Evolutionary conservation across 2,888 invertebrate species (phyloP), one percentile per base, ranked within the genome.

Genomic region (Stomorhina lunata): DNA sequence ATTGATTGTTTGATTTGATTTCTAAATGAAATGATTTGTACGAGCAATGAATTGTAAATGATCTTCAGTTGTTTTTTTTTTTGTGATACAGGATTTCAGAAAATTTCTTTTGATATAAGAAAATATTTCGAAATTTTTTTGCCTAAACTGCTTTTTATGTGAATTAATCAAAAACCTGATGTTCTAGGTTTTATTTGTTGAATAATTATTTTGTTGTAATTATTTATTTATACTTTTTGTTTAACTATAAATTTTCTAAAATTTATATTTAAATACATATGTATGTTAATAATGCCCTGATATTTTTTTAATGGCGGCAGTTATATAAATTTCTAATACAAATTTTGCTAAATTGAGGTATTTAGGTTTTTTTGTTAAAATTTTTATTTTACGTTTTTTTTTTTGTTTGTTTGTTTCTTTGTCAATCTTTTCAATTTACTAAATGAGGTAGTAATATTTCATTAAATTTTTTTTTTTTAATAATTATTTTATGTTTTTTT

Each of bases 271-370:
- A 40, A 61, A 17, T 29, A n/a, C n/a, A n/a, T 65, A 63, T 45
- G 45, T 66, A 45, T 57, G 65, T 53, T 57, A 45, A 59, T 25
- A 32, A 55, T 61, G 79, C 79, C n/a, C 75, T 69, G 80, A 80
- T 80, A 80, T 69, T 80, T 27, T 27, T 27, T 37, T 17, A 63
- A 45, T 73, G 81, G 75, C 78, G 82, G 78, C 79, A 69, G 78
- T 75, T 37, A 25, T 20, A 71, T 75, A 71, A 68, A 71, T 66
- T 66, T 77, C 53, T 72, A 76, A 76, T 79, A 79, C 82, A 82
- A 82, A 76, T 82, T 82, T 82, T 82, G 61, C 82, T 82, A 82
- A 82, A 79, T 82, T 82, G 82, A 82, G 82, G 82, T 82, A 82
- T 82, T 81, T 81, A 81, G 77, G 77, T 81, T 81, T 82, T 77